These are phyloP conservation scores for Scleropages formosus DNA, from an alignment of 2,797 vertebrate species.

Conservation along the genomic window DNA sequence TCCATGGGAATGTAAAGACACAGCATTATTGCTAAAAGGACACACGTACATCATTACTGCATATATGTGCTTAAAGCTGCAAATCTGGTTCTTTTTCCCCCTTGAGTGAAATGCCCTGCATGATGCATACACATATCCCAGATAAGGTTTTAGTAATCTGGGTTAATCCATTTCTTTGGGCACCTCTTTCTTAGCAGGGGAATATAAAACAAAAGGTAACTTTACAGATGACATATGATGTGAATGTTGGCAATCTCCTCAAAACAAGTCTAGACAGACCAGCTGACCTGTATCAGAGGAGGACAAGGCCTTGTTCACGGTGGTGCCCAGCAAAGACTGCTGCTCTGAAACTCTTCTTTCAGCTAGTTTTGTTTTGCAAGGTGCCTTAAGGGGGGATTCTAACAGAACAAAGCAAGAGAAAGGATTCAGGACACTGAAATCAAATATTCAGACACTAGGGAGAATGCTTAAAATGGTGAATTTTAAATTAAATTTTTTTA, in stretches of 20 bases:
- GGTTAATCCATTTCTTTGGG: neutral
- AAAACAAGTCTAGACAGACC: neutral
- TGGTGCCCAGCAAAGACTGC: slow-evolving; percentile 62
- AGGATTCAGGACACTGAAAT: too few relatives aligned
- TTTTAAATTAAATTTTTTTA: too few relatives aligned
- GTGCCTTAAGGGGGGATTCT: slow-evolving; percentile 77
- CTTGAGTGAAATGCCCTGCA: too few relatives aligned
- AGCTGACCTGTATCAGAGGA: slow-evolving; percentile 86
- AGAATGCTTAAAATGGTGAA: neutral
- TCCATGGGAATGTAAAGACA: too few relatives aligned
- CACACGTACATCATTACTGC: too few relatives aligned
- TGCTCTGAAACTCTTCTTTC: slow-evolving; percentile 84
- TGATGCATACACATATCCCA: too few relatives aligned
- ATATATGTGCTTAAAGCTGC: too few relatives aligned
- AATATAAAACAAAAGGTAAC: neutral
- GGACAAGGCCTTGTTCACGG: slow-evolving; percentile 89
- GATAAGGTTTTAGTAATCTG: too few relatives aligned
- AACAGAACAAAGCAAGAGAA: slow-evolving; percentile 28
- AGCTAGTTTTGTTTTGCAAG: slow-evolving; percentile 74
- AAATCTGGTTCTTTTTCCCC: too few relatives aligned
- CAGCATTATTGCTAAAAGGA: too few relatives aligned
- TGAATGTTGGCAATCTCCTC: neutral
- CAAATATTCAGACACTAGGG: neutral
- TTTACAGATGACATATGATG: neutral
- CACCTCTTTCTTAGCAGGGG: neutral